These are phyloP conservation scores for Lordiphosa mommai DNA, from an alignment of 1,140 invertebrate species.

Conservation along the genomic window DNA sequence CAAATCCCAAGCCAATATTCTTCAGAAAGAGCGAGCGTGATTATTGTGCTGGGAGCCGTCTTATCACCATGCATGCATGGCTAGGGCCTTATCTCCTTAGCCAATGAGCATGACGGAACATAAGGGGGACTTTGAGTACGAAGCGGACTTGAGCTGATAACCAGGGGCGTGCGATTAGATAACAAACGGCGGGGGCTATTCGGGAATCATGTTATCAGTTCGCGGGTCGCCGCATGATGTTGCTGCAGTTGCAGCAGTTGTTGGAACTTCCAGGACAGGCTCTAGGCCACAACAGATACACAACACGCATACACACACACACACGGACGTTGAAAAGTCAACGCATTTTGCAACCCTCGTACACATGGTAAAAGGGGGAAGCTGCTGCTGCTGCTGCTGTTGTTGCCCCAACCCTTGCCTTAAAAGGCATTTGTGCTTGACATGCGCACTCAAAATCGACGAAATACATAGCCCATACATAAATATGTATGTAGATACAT, in stretches of 20 bases:
- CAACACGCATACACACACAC: slow-evolving; percentile 10
- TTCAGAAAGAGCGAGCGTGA: not conserved
- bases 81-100: slow-evolving; percentile 3
- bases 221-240: slow-evolving; percentile 6
- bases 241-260: slow-evolving; percentile 1
- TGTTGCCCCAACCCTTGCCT: slow-evolving; percentile 56
- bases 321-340: slow-evolving; percentile 12
- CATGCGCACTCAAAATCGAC: slow-evolving; percentile 19
- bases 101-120: not conserved
- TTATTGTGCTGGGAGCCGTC: slow-evolving; percentile 7
- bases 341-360: slow-evolving; percentile 65
- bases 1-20: slow-evolving; percentile 17
- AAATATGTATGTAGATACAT: slow-evolving; percentile 1
- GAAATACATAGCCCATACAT: slow-evolving; percentile 28
- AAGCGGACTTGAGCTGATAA: slow-evolving; percentile 5
- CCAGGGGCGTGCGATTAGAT: slow-evolving; percentile 7
- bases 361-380: slow-evolving; percentile 27
- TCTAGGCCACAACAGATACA: slow-evolving; percentile 15
- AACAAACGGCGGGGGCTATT: not conserved
- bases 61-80: not conserved
- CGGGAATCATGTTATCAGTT: slow-evolving; percentile 2
- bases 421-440: slow-evolving; percentile 29
- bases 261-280: slow-evolving; percentile 15
- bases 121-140: slow-evolving; percentile 2
- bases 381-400: not conserved